phyloP scores from a whole-genome alignment of 1,140 invertebrate species.

The Sitophilus oryzae region DNA sequence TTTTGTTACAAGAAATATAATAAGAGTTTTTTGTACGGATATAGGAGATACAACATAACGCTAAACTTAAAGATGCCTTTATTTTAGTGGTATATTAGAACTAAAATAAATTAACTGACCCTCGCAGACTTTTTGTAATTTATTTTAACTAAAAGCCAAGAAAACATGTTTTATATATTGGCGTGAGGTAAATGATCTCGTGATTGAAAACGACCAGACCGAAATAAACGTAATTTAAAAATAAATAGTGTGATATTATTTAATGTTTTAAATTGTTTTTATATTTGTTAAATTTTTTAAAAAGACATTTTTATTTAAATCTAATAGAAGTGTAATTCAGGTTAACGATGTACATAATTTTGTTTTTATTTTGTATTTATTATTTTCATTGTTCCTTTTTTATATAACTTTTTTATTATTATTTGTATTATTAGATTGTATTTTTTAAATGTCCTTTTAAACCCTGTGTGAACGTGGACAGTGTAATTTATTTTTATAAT shows the following conservation, averaged over 20 bases:
- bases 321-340: slow-evolving; percentile 30
- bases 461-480: slow-evolving; percentile 24
- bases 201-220: slow-evolving; percentile 35
- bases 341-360: slow-evolving; percentile 36
- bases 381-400: slow-evolving; percentile 41
- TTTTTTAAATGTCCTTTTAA: slow-evolving; percentile 8
- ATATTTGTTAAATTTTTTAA: slow-evolving; percentile 34
- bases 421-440: slow-evolving; percentile 27
- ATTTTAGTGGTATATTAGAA: too few relatives aligned
- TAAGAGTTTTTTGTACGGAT: too few relatives aligned
- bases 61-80: too few relatives aligned
- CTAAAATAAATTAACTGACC: slow-evolving; percentile 6
- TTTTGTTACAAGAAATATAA: too few relatives aligned
- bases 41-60: too few relatives aligned
- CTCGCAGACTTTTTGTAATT: slow-evolving; percentile 1
- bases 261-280: slow-evolving; percentile 42
- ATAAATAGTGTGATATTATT: slow-evolving; percentile 43
- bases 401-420: slow-evolving; percentile 22
- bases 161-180: too few relatives aligned
- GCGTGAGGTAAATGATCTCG: slow-evolving; percentile 36
- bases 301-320: slow-evolving; percentile 33
- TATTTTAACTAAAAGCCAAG: too few relatives aligned
- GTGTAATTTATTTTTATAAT: slow-evolving; percentile 25
- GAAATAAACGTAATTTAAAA: slow-evolving; percentile 32
- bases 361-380: slow-evolving; percentile 42